Percentiles rank a stretch among this genome's conserved stretches.
Evolutionary conservation across 1,140 invertebrate species (phyloP).

Genomic region (Asobara japonica): DNA sequence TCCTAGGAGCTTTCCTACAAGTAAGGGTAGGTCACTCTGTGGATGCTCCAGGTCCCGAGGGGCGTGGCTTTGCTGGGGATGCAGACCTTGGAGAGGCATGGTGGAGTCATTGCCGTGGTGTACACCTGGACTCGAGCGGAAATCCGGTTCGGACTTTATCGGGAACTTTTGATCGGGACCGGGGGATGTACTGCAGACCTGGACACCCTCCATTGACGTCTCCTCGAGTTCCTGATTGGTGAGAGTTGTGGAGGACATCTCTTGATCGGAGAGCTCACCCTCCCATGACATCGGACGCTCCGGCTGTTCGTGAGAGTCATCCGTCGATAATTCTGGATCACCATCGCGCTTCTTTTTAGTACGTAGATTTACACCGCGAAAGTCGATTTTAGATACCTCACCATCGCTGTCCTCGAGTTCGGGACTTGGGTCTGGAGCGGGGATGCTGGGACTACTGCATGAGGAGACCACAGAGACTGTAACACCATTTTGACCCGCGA

Average conservation of each 20-base stretch:
- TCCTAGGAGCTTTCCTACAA: conserved; percentile 73
- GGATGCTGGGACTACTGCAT: conserved; percentile 44
- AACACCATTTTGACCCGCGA: conserved; percentile 62
- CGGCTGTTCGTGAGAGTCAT: conserved; percentile 57
- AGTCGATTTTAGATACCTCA: conserved; percentile 70
- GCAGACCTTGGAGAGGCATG: conserved; percentile 54
- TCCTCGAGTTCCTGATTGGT: conserved; percentile 67
- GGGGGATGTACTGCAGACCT: conserved; percentile 62
- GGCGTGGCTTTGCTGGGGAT: conserved; percentile 44
- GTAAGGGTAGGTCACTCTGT: conserved; percentile 68
- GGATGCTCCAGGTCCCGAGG: conserved; percentile 53
- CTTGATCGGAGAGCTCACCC: conserved; percentile 84
- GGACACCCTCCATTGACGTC: conserved; percentile 67
- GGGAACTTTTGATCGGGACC: conserved; percentile 60
- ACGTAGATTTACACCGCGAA: conserved; percentile 68
- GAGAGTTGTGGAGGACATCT: conserved; percentile 69
- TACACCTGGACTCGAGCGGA: conserved; percentile 59
- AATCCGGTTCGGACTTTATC: conserved; percentile 62
- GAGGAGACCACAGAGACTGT: conserved; percentile 64
- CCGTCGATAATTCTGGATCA: conserved; percentile 45
- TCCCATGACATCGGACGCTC: conserved; percentile 91
- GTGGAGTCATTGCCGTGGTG: conserved; percentile 51
- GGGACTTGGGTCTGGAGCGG: conserved; percentile 40
- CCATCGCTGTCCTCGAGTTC: conserved; percentile 68
- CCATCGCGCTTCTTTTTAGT: conserved; percentile 67